Conservation (phyloP, 64 coral and sea anemone species). For the Dendrophyllia cribrosa region DNA sequence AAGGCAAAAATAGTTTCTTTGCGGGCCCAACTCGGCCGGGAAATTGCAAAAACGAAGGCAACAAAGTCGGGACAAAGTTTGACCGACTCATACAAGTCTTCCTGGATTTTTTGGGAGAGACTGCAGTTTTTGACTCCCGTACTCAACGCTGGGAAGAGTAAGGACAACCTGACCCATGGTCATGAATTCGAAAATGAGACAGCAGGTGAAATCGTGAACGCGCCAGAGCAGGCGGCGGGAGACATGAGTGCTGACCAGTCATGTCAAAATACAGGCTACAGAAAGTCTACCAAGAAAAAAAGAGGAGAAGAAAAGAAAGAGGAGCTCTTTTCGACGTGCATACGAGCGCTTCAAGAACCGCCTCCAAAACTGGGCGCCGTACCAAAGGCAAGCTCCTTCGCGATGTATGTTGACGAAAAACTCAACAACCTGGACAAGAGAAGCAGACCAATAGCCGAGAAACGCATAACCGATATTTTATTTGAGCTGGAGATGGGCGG, state of each 20-base stretch:
- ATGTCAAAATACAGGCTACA: neutral
- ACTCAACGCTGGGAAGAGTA: conserved; percentile 53
- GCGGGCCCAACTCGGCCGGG: conserved; percentile 42
- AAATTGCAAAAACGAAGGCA: conserved; percentile 54
- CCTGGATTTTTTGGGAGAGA: conserved; percentile 53
- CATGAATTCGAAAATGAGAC: neutral
- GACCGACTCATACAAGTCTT: conserved; percentile 41
- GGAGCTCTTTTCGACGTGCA: neutral
- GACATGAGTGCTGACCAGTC: neutral
- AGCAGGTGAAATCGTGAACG: neutral
- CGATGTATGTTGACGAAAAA: conserved; percentile 30
- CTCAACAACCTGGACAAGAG: conserved; percentile 33
- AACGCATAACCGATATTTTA: conserved; percentile 53
- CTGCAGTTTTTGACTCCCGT: conserved; percentile 40
- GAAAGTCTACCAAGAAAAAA: neutral
- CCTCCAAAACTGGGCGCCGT: neutral
- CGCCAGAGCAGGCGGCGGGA: neutral
- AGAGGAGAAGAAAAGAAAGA: neutral
- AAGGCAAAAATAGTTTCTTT: conserved; percentile 60
- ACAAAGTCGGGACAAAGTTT: conserved; percentile 42
- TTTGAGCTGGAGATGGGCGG: conserved; percentile 42
- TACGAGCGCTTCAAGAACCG: neutral
- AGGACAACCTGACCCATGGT: conserved; percentile 35
- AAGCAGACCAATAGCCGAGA: conserved; percentile 50
- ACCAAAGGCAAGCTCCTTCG: neutral